Base-by-base conservation (phyloP, 2,113 vertebrate species). In the Megalops atlanticus region DNA sequence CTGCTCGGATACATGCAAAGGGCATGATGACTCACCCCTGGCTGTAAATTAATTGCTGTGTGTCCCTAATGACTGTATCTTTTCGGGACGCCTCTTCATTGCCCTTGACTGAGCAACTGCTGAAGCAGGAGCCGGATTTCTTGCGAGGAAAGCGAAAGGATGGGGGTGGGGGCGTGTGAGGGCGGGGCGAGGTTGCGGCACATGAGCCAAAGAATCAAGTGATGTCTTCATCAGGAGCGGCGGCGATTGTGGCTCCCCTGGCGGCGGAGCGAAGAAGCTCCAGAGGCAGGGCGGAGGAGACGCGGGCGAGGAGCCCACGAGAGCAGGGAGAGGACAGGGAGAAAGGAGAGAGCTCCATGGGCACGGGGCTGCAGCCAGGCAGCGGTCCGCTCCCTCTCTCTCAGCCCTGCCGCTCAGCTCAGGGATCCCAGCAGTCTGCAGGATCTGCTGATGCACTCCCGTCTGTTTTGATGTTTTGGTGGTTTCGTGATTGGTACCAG, bases 391-490 rank as follows among this genome's bases (percentile, higher is more conserved):
- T 49, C 16, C 72, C 14, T 27, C 4, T 81, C 33, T 31, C 72
- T 84, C 33, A 78, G 45, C 79, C 77, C 78, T 82, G 82, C 81
- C 87, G 82, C 85, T 88, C 85, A 77, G 88, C 77, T 83, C 78
- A 71, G 90, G 90, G 87, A 90, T 87, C 74, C 86, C 84, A 92
- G 85, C 54, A 74, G 52, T 49, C 82, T 86, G 80, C 85, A 87
- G 80, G 70, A 83, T 90, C 45, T 82, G 85, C 80, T 0, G 86
- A 86, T 85, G 74, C 52, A 4, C 83, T 94, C 85, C 88, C 83
- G 84, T 92, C 84, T 94, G 91, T 95, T 96, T 94, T 93, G 82
- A 91, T 94, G 90, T 94, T 95, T 92, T 91, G 88, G 87, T 94
- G 85, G 88, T 95, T 94, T 93, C 79, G 80, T 92, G 89, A 94